Conservation (phyloP, 1,140 invertebrate species). For the Portunus trituberculatus region DNA sequence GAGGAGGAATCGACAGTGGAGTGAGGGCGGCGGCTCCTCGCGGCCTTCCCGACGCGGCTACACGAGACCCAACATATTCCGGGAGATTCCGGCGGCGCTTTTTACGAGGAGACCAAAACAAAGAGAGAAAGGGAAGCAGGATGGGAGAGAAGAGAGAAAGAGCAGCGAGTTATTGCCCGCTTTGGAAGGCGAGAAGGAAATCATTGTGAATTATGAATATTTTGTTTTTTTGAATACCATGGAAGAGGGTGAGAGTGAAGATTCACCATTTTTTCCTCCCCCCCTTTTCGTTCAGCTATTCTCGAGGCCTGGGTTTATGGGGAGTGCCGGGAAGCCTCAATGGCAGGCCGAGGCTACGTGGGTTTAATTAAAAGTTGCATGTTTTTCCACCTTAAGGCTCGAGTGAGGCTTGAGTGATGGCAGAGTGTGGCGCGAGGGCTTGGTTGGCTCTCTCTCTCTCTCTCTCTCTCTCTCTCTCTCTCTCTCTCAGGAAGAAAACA, state of each 20-base stretch:
- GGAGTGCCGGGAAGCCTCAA: neutral
- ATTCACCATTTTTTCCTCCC: neutral
- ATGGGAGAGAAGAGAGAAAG: slow-evolving; percentile 55
- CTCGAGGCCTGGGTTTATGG: neutral
- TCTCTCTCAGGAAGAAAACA: too few species aligned
- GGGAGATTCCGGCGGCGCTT: slow-evolving; percentile 50
- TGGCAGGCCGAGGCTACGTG: neutral
- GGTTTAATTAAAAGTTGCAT: slow-evolving; percentile 24
- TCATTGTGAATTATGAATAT: slow-evolving; percentile 69
- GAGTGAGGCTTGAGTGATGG: slow-evolving; percentile 17
- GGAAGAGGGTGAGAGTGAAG: neutral
- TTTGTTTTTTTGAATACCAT: slow-evolving; percentile 39
- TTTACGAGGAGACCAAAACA: slow-evolving; percentile 64
- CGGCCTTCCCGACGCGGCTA: neutral
- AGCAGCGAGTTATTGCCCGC: slow-evolving; percentile 59
- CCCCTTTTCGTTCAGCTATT: neutral
- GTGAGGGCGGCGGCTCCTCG: neutral
- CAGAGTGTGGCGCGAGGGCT: neutral
- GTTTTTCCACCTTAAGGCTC: neutral
- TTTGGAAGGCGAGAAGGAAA: slow-evolving; percentile 69
- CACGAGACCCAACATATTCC: slow-evolving; percentile 64
- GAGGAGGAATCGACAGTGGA: neutral
- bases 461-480: neutral
- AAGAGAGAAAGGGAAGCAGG: slow-evolving; percentile 64
- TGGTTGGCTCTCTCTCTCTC: neutral